These are phyloP conservation scores for Gortyna flavago DNA, from an alignment of 2,888 invertebrate genomes.

Conservation along the genomic window DNA sequence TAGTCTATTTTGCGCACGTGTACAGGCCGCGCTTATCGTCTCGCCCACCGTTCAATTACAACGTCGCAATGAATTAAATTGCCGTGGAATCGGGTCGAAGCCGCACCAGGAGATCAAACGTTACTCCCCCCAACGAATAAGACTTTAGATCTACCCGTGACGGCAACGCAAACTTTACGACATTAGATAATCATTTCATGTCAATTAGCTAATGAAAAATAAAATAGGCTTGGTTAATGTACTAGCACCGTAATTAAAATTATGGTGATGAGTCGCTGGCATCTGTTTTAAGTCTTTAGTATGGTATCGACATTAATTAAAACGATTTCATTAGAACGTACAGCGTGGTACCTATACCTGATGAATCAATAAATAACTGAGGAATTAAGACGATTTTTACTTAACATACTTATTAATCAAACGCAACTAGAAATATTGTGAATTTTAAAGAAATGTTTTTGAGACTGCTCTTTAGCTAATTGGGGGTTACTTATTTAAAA, in stretches of 20 bases:
- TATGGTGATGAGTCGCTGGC: slow-evolving; percentile 82
- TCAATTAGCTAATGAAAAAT: slow-evolving; percentile 90
- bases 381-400: not conserved
- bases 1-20: slow-evolving; percentile 85
- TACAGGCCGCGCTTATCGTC: slow-evolving; percentile 68
- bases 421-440: not conserved
- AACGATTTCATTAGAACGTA: slow-evolving; percentile 35
- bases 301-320: slow-evolving; percentile 42
- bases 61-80: slow-evolving; percentile 86
- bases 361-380: slow-evolving; percentile 8
- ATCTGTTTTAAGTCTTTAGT: slow-evolving; percentile 81
- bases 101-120: slow-evolving; percentile 84
- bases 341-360: not conserved
- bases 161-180: slow-evolving; percentile 81
- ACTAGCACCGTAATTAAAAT: slow-evolving; percentile 85
- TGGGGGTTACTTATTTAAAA: not conserved
- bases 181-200: slow-evolving; percentile 87
- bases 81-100: slow-evolving; percentile 75
- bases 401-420: not conserved
- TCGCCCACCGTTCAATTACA: slow-evolving; percentile 82
- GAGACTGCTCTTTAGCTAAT: no score
- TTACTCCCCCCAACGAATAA: slow-evolving; percentile 71
- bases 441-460: not conserved
- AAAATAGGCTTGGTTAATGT: slow-evolving; percentile 83
- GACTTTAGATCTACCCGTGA: slow-evolving; percentile 79